Conservation (phyloP, 2,113 vertebrate genomes). For the Carassius gibelio region DNA sequence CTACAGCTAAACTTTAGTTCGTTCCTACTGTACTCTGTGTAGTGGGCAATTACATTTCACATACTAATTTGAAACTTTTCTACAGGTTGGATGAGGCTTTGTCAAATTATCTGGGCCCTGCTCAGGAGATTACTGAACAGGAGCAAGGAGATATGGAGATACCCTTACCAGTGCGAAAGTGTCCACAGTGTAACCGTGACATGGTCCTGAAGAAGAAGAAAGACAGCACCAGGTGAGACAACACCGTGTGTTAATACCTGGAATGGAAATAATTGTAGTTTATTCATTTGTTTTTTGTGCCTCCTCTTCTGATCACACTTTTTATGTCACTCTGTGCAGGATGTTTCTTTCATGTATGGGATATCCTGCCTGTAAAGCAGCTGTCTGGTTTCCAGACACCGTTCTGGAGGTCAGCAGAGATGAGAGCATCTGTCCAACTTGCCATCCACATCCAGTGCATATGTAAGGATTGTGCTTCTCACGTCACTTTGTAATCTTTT, state of each 20-base stretch:
- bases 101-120: constrained; percentile 88
- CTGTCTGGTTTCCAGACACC: constrained; percentile 88
- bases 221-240: constrained; percentile 80
- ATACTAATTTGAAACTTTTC: background rate
- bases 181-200: constrained; percentile 87
- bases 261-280: background rate
- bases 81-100: constrained; percentile 90
- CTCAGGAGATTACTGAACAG: constrained; percentile 70
- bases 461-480: constrained; percentile 75
- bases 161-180: constrained; percentile 83
- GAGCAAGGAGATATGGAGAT: constrained; percentile 80
- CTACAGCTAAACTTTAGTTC: background rate
- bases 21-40: background rate
- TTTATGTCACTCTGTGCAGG: constrained; percentile 67
- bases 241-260: background rate
- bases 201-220: constrained; percentile 92
- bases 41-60: background rate
- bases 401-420: constrained; percentile 91
- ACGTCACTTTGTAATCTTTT: background rate
- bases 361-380: constrained; percentile 85
- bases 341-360: constrained; percentile 87
- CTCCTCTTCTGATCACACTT: too few species aligned
- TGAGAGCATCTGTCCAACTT: constrained; percentile 80
- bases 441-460: constrained; percentile 84
- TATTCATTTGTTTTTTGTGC: background rate